Conservation (phyloP, 2,113 vertebrate species). For the Silurus meridionalis region DNA sequence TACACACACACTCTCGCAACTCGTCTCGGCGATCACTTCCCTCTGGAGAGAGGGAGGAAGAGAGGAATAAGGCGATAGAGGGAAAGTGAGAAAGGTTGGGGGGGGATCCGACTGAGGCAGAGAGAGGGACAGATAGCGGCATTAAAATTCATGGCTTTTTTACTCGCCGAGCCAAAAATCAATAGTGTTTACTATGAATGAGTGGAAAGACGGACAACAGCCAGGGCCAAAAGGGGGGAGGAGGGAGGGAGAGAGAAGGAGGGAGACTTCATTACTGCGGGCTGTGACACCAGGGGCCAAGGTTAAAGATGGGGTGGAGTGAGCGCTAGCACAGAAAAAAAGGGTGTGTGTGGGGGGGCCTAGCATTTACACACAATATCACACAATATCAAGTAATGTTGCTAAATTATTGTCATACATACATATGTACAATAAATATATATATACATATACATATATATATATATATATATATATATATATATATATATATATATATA, state of each 20-base stretch:
- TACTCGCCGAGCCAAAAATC: slow-evolving; percentile 77
- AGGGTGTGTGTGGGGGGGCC: background rate
- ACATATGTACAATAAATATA: too few species aligned
- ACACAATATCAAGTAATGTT: too few species aligned
- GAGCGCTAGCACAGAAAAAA: slow-evolving; percentile 49
- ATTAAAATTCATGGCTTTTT: slow-evolving; percentile 83
- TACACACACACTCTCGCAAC: slow-evolving; percentile 35
- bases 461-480: background rate
- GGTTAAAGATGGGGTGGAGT: slow-evolving; percentile 75
- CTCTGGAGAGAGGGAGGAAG: slow-evolving; percentile 72
- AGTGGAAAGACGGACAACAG: slow-evolving; percentile 78
- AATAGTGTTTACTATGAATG: slow-evolving; percentile 86
- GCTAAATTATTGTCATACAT: too few species aligned
- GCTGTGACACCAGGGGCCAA: slow-evolving; percentile 77
- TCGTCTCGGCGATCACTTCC: slow-evolving; percentile 72
- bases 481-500: too few species aligned
- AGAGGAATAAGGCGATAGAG: slow-evolving; percentile 62
- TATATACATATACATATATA: too few species aligned
- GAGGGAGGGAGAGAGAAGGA: slow-evolving; percentile 46
- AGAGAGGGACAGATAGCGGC: slow-evolving; percentile 78
- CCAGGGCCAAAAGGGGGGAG: slow-evolving; percentile 62
- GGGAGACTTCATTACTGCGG: slow-evolving; percentile 72
- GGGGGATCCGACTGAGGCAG: slow-evolving; percentile 71
- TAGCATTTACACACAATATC: slow-evolving; percentile 47
- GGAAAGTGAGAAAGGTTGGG: slow-evolving; percentile 75